A percentile compares a stretch with the other conserved stretches of the same genome.
phyloP scores from a whole-genome alignment of 2,888 invertebrate genomes.

The Iselma pallidipennis region DNA sequence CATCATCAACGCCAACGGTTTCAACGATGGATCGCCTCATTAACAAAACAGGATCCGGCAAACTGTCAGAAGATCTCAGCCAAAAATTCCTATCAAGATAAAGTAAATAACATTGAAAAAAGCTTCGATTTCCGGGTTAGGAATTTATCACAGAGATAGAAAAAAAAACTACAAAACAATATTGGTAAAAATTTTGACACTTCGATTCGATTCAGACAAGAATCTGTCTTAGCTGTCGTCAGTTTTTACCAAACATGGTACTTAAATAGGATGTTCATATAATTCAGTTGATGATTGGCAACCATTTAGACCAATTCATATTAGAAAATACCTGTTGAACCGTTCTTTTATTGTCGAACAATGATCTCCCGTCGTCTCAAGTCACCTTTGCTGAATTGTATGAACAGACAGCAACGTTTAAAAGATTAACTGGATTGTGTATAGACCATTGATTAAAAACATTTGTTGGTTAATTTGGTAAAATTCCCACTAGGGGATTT shows the following conservation, averaged over 20 bases:
- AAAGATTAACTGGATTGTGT: slow-evolving; percentile 49
- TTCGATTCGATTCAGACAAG: slow-evolving; percentile 21
- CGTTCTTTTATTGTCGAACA: slow-evolving; percentile 45
- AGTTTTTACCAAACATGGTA: slow-evolving; percentile 44
- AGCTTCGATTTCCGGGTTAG: slow-evolving; percentile 49
- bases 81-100: not conserved
- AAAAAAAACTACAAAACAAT: not conserved
- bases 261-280: not conserved
- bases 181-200: slow-evolving; percentile 2
- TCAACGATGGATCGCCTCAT: slow-evolving; percentile 41
- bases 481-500: slow-evolving; percentile 41
- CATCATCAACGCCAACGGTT: slow-evolving; percentile 41
- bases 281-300: slow-evolving; percentile 33
- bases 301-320: slow-evolving; percentile 40
- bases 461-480: slow-evolving; percentile 53
- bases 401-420: slow-evolving; percentile 45
- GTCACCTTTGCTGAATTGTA: slow-evolving; percentile 43
- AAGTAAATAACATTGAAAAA: too few relatives aligned
- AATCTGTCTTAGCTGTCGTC: slow-evolving; percentile 44
- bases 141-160: not conserved
- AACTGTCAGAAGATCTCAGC: not conserved
- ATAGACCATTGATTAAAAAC: slow-evolving; percentile 52
- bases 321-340: slow-evolving; percentile 51
- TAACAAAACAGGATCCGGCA: slow-evolving; percentile 24
- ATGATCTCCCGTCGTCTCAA: slow-evolving; percentile 44